Evolutionary conservation across 1,140 invertebrate species (phyloP), one percentile per base, ranked within the genome.

Genomic region (Trypoxylus dichotomus): DNA sequence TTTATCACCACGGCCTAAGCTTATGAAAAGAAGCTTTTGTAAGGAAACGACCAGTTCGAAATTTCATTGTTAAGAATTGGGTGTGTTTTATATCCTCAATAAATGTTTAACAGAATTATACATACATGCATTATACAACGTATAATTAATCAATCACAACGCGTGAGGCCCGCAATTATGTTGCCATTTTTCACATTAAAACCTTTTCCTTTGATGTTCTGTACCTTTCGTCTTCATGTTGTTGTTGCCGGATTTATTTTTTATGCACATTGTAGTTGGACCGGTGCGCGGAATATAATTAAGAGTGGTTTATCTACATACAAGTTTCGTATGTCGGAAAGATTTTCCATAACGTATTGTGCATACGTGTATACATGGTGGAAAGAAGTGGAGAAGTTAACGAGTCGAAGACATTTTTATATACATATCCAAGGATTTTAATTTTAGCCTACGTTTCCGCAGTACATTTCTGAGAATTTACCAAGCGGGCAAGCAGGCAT

Each of bases 111-210:
- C 32, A 1, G 32, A 37, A 37, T 37, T 37, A 37, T 37, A 37
- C 32, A 37, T 37, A 37, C 32, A 58, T 58, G 47, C 47, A 58
- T 58, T 58, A 58, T 58, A 58, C 47, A 58, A 58, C 47, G 47
- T 21, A 58, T 21, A 58, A 58, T 58, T 58, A 58, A 58, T 58
- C 47, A 58, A 58, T 58, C 47, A 58, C 15, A 13, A 58, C 47
- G 47, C 21, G 47, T 21, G 47, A 58, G 47, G 47, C 47, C 47
- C 15, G 47, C 47, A 58, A 58, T 58, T 58, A 58, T 58, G 47
- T 58, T 58, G 47, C 47, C 47, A 58, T 58, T 58, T 58, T 58
- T 58, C 47, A 58, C 47, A 58, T 58, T 58, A 58, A 58, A 58
- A n/a, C 47, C 47, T 13, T 58, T 19, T 58, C 47, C 47, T 58